Percentiles rank a stretch among this genome's conserved stretches.
Evolutionary conservation across 2,888 invertebrate species (phyloP).

Genomic region (Achlya flavicornis): DNA sequence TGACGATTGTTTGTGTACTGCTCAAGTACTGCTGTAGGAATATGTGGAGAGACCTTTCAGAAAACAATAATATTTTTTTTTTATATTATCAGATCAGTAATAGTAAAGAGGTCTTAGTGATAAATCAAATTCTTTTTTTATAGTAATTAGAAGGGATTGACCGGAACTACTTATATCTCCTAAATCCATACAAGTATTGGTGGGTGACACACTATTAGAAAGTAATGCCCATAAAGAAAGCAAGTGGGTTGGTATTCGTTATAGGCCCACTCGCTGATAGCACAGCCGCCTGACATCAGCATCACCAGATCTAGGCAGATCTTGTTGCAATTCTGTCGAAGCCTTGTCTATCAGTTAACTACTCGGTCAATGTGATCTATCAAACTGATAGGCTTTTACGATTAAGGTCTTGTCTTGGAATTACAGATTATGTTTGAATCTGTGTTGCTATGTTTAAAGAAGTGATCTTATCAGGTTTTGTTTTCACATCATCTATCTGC

Average conservation of each 20-base stretch:
- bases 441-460: not conserved
- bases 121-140: too few species aligned
- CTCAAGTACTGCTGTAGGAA: slow-evolving; percentile 32
- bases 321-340: not conserved
- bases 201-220: not conserved
- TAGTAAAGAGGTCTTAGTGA: too few species aligned
- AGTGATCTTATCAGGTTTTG: not conserved
- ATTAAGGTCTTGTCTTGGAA: not conserved
- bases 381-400: not conserved
- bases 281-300: slow-evolving; percentile 1
- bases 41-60: slow-evolving; percentile 33
- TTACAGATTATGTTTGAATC: not conserved
- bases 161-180: too few species aligned
- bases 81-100: not conserved
- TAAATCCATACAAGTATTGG: too few species aligned
- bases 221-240: slow-evolving; percentile 18
- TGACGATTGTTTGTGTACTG: slow-evolving; percentile 53
- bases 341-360: not conserved
- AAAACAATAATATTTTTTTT: slow-evolving; percentile 28
- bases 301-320: not conserved
- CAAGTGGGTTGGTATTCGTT: not conserved
- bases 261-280: not conserved
- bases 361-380: slow-evolving; percentile 6
- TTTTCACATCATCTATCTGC: not conserved
- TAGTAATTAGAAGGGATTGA: too few species aligned